Evolutionary conservation across 2,797 vertebrate genomes (phyloP).

Genomic region (Notamacropus eugenii): DNA sequence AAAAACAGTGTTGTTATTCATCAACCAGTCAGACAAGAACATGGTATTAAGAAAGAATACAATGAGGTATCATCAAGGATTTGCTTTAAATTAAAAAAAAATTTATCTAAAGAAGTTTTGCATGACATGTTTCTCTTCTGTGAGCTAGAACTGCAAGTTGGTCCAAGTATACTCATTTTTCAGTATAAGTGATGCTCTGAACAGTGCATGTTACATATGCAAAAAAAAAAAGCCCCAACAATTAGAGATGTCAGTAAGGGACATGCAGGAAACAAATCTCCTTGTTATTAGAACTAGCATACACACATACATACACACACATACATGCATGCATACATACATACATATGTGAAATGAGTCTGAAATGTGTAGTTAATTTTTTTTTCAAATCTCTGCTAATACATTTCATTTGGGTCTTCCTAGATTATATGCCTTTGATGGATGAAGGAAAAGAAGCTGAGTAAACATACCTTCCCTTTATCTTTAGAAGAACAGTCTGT

Average conservation of each 20-base stretch:
- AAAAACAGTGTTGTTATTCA: conserved; percentile 28
- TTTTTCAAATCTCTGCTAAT: conserved; percentile 26
- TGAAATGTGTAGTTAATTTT: conserved; percentile 43
- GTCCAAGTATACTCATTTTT: background rate
- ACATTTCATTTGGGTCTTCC: conserved; percentile 30
- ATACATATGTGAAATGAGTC: conserved; percentile 7
- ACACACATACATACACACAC: background rate
- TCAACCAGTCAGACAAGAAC: background rate
- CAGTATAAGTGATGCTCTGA: background rate
- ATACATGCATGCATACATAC: no score
- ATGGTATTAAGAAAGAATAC: conserved; percentile 24
- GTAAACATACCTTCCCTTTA: background rate
- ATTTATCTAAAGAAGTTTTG: conserved; percentile 47
- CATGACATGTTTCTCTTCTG: conserved; percentile 19
- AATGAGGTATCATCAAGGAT: conserved; percentile 9
- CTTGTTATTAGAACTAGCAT: conserved; percentile 20
- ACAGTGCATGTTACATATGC: background rate
- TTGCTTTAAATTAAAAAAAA: conserved; percentile 8
- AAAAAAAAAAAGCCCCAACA: background rate
- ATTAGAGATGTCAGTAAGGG: background rate
- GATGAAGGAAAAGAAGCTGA: background rate
- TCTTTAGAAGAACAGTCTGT: conserved; percentile 26
- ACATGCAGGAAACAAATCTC: background rate
- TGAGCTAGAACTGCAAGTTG: background rate
- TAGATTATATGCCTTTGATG: conserved; percentile 2